Conservation (phyloP, 1,140 invertebrate species). For the Drosophila pruinosa region DNA sequence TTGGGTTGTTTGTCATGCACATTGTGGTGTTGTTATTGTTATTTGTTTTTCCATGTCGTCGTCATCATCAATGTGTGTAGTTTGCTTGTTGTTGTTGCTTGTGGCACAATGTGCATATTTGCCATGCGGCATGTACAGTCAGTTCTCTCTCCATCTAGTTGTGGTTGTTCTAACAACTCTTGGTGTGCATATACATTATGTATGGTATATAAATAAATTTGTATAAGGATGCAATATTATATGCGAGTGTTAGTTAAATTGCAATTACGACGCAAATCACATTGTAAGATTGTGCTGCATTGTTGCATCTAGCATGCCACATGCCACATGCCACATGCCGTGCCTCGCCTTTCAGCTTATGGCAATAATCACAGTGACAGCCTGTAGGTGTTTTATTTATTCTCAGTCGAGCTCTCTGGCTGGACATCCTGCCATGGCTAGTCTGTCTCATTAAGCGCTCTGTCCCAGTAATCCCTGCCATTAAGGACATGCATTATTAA, state of each 20-base stretch:
- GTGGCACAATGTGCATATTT: conserved; percentile 37
- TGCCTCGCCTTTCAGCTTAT: conserved; percentile 5
- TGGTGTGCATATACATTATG: neutral
- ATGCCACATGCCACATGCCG: conserved; percentile 20
- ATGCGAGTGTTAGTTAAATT: conserved; percentile 78
- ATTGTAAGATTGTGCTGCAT: conserved; percentile 40
- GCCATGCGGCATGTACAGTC: conserved; percentile 10
- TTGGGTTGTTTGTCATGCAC: conserved; percentile 73
- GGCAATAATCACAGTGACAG: conserved; percentile 21
- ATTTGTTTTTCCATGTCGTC: conserved; percentile 46
- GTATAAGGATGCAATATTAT: conserved; percentile 55
- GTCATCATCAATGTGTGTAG: conserved; percentile 22
- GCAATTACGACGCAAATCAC: conserved; percentile 71
- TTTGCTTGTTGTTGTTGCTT: conserved; percentile 32
- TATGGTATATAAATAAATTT: neutral
- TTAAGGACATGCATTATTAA: conserved; percentile 69
- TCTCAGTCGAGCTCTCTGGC: conserved; percentile 8
- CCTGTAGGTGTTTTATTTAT: conserved; percentile 25
- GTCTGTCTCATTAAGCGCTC: conserved; percentile 56
- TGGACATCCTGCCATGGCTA: neutral
- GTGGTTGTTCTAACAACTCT: neutral
- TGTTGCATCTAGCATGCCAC: no score
- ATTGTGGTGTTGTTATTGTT: conserved; percentile 20
- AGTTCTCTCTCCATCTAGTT: neutral
- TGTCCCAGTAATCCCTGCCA: conserved; percentile 49